Percentiles rank a stretch among this genome's conserved stretches.
Evolutionary conservation across 2,113 vertebrate species (phyloP).

Genomic region (Phaethornis superciliosus): DNA sequence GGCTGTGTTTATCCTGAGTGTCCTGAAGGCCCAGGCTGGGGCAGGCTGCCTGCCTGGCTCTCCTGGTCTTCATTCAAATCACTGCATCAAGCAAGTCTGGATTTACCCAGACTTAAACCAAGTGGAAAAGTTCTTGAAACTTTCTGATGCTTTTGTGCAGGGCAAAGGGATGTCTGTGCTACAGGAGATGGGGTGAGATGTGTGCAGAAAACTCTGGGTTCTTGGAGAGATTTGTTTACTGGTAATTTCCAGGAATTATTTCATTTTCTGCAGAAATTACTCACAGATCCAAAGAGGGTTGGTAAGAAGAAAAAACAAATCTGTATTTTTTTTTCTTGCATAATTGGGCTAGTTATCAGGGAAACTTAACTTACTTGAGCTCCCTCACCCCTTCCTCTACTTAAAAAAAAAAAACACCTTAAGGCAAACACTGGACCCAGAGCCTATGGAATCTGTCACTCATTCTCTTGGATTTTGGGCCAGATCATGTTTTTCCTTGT

Average conservation of each 20-base stretch:
- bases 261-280: not conserved
- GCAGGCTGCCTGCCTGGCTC: not conserved
- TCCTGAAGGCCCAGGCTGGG: fast-evolving
- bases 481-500: not conserved
- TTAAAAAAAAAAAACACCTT: not conserved
- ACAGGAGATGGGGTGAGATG: not conserved
- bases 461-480: not conserved
- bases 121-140: not conserved
- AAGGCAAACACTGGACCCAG: not conserved
- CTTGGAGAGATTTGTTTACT: not conserved
- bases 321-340: not conserved
- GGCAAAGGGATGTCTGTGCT: not conserved
- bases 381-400: not conserved
- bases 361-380: not conserved
- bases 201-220: not conserved
- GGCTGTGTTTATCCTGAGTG: fast-evolving
- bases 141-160: not conserved
- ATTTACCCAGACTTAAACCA: not conserved
- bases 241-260: not conserved
- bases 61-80: not conserved
- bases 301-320: not conserved
- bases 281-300: not conserved
- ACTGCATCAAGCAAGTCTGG: not conserved
- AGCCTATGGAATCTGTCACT: not conserved
- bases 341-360: not conserved